These are phyloP conservation scores for Euwallacea similis DNA, from an alignment of 1,140 invertebrate genomes.

Conservation along the genomic window DNA sequence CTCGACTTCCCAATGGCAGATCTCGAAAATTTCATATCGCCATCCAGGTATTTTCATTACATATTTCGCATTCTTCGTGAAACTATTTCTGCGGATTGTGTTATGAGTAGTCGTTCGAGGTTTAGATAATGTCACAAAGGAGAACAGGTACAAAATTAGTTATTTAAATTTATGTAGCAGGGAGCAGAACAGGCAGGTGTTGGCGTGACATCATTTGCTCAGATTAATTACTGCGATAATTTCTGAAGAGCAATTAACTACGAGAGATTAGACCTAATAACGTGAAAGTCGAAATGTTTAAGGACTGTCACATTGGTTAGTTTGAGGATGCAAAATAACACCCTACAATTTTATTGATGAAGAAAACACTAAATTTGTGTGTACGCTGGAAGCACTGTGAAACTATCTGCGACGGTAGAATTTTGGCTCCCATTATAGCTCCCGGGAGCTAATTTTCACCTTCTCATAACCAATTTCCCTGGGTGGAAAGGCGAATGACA, in stretches of 20 bases:
- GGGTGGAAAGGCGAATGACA: too few species aligned
- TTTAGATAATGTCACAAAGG: not conserved
- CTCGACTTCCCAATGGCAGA: constrained; percentile 18
- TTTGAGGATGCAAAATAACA: too few species aligned
- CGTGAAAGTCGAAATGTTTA: too few species aligned
- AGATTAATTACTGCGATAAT: constrained; percentile 27
- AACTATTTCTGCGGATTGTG: constrained; percentile 22
- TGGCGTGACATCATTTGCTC: constrained; percentile 22
- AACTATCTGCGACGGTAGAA: too few species aligned
- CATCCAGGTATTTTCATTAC: constrained; percentile 34
- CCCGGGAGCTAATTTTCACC: too few species aligned
- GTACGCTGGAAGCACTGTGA: too few species aligned
- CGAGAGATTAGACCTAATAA: too few species aligned
- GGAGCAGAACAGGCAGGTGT: constrained; percentile 17
- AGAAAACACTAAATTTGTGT: too few species aligned
- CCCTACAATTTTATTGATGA: too few species aligned
- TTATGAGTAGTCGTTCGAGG: not conserved
- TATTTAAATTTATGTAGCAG: not conserved
- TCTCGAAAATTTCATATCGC: constrained; percentile 36
- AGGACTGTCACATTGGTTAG: too few species aligned
- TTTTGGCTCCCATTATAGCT: too few species aligned
- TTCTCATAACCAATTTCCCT: too few species aligned
- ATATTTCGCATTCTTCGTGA: constrained; percentile 22
- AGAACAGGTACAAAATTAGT: not conserved
- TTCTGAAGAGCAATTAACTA: constrained; percentile 24